Conservation (phyloP, 2,888 invertebrate species). For the Drosophila mimica region DNA sequence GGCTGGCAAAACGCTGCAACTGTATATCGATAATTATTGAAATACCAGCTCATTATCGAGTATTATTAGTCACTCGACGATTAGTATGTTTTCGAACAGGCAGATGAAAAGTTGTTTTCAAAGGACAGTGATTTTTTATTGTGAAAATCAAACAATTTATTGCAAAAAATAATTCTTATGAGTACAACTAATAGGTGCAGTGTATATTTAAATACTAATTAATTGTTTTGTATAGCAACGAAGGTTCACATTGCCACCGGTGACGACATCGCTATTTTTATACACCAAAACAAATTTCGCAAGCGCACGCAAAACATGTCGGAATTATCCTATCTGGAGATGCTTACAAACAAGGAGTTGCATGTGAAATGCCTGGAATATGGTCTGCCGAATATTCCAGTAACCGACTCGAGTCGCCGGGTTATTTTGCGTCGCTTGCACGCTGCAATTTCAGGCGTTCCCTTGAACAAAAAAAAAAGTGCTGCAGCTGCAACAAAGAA, state of each 20-base stretch:
- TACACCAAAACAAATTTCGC: slow-evolving; percentile 42
- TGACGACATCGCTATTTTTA: slow-evolving; percentile 67
- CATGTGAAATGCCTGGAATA: slow-evolving; percentile 77
- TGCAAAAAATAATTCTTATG: neutral
- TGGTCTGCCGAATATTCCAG: slow-evolving; percentile 83
- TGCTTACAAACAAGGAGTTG: slow-evolving; percentile 78
- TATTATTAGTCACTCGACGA: neutral
- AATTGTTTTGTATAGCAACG: neutral
- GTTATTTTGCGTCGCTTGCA: slow-evolving; percentile 78
- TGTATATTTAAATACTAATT: neutral
- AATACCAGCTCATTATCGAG: slow-evolving; percentile 2
- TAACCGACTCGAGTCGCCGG: slow-evolving; percentile 82
- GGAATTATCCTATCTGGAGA: slow-evolving; percentile 69
- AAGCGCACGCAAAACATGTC: slow-evolving; percentile 55
- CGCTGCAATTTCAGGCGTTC: slow-evolving; percentile 65
- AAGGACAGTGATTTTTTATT: neutral
- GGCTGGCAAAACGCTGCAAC: neutral
- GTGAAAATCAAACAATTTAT: neutral
- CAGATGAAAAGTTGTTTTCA: neutral
- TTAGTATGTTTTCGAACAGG: slow-evolving; percentile 22
- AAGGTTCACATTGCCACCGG: slow-evolving; percentile 26
- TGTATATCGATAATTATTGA: slow-evolving; percentile 8
- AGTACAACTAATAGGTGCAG: neutral
- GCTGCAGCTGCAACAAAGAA: slow-evolving; percentile 40
- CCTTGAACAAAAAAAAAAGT: slow-evolving; percentile 47